Percentiles rank a stretch among this genome's conserved stretches.
Conservation (phyloP, 2,888 invertebrate species). For the Ectobius pallidus region DNA sequence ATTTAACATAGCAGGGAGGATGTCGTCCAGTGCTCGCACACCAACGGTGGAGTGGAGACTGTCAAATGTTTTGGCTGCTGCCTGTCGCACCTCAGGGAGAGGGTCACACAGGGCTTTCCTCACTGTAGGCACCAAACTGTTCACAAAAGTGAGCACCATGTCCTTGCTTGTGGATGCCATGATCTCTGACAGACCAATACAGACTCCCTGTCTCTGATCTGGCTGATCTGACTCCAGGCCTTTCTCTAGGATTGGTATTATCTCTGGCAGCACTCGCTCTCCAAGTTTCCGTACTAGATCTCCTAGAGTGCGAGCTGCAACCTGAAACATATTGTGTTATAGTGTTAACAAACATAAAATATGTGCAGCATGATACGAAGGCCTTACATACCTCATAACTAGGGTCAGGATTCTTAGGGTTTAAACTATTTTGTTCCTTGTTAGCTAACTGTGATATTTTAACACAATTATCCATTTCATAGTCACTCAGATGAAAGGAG, state of each 20-base stretch:
- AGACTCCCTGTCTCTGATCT: slow-evolving; percentile 97
- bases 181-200: slow-evolving; percentile 97
- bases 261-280: slow-evolving; percentile 96
- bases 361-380: background rate
- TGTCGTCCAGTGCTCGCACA: slow-evolving; percentile 92
- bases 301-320: slow-evolving; percentile 94
- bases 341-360: background rate
- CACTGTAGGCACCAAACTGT: slow-evolving; percentile 92
- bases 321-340: slow-evolving; percentile 54
- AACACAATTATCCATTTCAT: no score
- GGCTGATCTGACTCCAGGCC: slow-evolving; percentile 90
- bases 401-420: background rate
- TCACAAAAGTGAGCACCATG: slow-evolving; percentile 89
- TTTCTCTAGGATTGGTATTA: slow-evolving; percentile 94
- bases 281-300: slow-evolving; percentile 97
- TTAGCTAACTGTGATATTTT: no score
- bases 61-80: slow-evolving; percentile 97
- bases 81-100: slow-evolving; percentile 87
- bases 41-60: slow-evolving; percentile 94
- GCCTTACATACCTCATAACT: no score
- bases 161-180: slow-evolving; percentile 96
- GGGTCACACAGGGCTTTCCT: slow-evolving; percentile 93
- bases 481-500: no score
- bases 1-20: slow-evolving; percentile 88
- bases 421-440: no score